These are phyloP conservation scores for Polia nebulosa DNA, from an alignment of 2,888 invertebrate genomes.

Conservation along the genomic window DNA sequence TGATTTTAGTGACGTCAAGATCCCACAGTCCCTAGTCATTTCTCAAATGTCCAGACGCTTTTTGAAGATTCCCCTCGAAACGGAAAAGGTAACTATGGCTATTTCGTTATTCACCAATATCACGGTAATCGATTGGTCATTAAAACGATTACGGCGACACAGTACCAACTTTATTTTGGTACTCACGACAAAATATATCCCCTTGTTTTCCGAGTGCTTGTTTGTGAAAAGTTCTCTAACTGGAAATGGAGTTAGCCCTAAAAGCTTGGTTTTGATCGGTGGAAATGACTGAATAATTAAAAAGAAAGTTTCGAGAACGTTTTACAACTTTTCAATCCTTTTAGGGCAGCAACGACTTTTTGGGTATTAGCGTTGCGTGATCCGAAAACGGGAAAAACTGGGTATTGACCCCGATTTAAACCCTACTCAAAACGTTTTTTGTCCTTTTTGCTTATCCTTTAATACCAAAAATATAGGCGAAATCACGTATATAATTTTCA, in stretches of 20 bases:
- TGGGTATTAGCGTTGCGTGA: conserved; percentile 6
- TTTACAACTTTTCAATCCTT: conserved; percentile 46
- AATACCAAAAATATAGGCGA: neutral
- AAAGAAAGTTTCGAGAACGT: conserved; percentile 38
- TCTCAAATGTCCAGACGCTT: too few relatives aligned
- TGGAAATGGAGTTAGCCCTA: conserved; percentile 37
- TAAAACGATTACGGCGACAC: neutral
- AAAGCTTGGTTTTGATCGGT: conserved; percentile 37
- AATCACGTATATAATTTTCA: neutral
- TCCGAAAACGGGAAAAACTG: conserved; percentile 12
- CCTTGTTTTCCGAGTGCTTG: conserved; percentile 11
- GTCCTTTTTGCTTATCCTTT: conserved; percentile 4
- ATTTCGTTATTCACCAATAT: too few relatives aligned
- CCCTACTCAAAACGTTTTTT: conserved; percentile 34
- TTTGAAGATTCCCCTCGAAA: too few relatives aligned
- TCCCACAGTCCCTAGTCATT: too few relatives aligned
- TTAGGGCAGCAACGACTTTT: conserved; percentile 26
- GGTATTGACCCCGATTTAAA: conserved; percentile 6
- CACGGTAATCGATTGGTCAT: too few relatives aligned
- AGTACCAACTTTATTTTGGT: neutral
- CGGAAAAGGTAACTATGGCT: too few relatives aligned
- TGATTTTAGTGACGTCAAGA: too few relatives aligned
- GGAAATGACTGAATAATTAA: conserved; percentile 48
- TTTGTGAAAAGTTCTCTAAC: conserved; percentile 42
- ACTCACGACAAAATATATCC: neutral